Evolutionary conservation across 2,888 invertebrate genomes (phyloP), one percentile per base, ranked within the genome.

Genomic region (Myopa tessellatipennis): DNA sequence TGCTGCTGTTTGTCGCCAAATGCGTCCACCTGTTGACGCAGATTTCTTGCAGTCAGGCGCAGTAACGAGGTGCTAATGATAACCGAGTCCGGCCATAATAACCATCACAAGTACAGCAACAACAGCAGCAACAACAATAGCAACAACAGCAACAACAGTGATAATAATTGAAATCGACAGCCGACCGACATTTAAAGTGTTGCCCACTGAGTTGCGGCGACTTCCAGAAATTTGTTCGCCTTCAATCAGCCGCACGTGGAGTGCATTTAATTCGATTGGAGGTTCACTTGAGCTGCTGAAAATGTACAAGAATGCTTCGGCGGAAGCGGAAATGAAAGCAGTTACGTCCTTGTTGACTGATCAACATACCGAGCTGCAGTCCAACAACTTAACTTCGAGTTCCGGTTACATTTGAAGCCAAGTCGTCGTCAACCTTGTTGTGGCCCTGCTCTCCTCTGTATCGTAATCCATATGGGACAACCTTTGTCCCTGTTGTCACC

Each of bases 381-480:
- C 65, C 70, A 55, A 69, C 69, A 40, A 60, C 73, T 61, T 40
- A 73, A 73, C 73, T 45, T 18, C 61, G n/a, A 73, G 61, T 73
- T 73, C 73, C 73, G 73, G 12, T 73, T 45, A 73, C 45, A 58
- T 26, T 34, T 50, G 34, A 55, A 55, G 55, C 34, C 52, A 36
- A 45, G 45, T 65, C 65, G 65, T 38, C 61, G 61, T 34, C 61
- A 18, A 3, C 7, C 4, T 61, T 10, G 61, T 14, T n/a, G 1
- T 58, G 4, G 2, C 34, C 34, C 26, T 10, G 4, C 26, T 8
- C 61, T 10, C 61, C 1, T 1, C 26, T 26, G 18, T n/a, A 12
- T 58, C 12, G 14, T 12, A 2, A 18, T 12, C 26, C 3, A 3
- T 12, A 5, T 26, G 26, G 26, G 26, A 26, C 26, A 26, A 26